phyloP scores from a whole-genome alignment of 2,797 vertebrate species.

The Notolabrus celidotus region DNA sequence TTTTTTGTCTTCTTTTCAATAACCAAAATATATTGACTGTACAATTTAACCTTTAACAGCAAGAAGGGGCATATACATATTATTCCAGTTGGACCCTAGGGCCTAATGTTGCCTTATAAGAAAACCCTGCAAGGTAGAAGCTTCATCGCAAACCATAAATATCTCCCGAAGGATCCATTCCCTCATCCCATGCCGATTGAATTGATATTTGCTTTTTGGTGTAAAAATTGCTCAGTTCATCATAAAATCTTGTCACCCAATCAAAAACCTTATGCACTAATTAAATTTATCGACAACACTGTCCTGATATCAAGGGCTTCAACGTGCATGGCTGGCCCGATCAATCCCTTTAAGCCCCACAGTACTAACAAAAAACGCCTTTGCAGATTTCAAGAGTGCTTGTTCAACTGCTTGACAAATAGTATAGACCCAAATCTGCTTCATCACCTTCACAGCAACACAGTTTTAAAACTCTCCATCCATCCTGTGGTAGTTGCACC shows the following conservation, averaged over 20 bases:
- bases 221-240: constrained; percentile 6
- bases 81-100: neutral
- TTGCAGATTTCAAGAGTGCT: constrained; percentile 21
- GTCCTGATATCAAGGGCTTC: neutral
- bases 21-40: neutral
- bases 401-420: constrained; percentile 17
- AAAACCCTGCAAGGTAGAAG: constrained; percentile 3
- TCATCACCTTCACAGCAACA: constrained; percentile 4
- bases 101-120: neutral
- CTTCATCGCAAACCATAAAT: neutral
- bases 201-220: neutral
- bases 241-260: neutral
- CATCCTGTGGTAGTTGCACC: constrained; percentile 7
- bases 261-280: constrained; percentile 2
- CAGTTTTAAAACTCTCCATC: constrained; percentile 10
- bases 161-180: neutral
- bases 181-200: neutral
- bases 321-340: constrained; percentile 14
- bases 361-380: neutral
- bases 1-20: neutral
- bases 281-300: constrained; percentile 7
- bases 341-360: constrained; percentile 12
- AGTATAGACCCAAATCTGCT: neutral
- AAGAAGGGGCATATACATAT: neutral
- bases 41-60: neutral